These are phyloP conservation scores for Microctenopoma steveboyesi DNA, from an alignment of 2,797 vertebrate genomes.

Conservation along the genomic window DNA sequence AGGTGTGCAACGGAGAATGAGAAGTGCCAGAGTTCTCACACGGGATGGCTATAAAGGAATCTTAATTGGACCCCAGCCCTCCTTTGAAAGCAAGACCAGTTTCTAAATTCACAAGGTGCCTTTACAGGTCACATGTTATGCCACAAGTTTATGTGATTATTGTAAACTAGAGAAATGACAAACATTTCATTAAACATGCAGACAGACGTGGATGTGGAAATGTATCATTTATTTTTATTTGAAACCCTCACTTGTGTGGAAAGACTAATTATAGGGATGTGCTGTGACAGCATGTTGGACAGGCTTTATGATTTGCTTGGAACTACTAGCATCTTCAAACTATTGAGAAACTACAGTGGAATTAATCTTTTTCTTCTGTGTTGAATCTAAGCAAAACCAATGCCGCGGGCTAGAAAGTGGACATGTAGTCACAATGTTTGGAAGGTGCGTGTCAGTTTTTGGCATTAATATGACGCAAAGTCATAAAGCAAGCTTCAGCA, in stretches of 20 bases:
- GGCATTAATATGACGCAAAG: too few relatives aligned
- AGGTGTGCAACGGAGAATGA: conserved; percentile 74
- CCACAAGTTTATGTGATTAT: neutral
- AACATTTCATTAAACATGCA: conserved; percentile 6
- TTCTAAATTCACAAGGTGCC: neutral
- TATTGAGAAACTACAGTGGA: neutral
- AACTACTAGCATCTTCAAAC: neutral
- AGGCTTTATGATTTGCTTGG: neutral
- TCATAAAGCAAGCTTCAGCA: too few relatives aligned
- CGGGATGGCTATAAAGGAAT: conserved; percentile 62
- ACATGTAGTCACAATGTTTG: too few relatives aligned
- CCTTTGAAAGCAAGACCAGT: conserved; percentile 79
- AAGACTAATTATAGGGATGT: neutral
- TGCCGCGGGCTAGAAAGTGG: too few relatives aligned
- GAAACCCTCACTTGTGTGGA: neutral
- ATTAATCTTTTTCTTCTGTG: too few relatives aligned
- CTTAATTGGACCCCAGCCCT: conserved; percentile 56
- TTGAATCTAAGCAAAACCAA: too few relatives aligned
- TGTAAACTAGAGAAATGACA: neutral
- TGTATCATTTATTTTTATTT: neutral
- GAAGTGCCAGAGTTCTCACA: conserved; percentile 82
- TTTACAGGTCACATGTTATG: neutral
- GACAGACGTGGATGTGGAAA: neutral
- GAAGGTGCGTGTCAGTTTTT: too few relatives aligned
- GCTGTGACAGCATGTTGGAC: neutral